Conservation (phyloP, 1,140 invertebrate genomes). For the Drosophila athabasca region DNA sequence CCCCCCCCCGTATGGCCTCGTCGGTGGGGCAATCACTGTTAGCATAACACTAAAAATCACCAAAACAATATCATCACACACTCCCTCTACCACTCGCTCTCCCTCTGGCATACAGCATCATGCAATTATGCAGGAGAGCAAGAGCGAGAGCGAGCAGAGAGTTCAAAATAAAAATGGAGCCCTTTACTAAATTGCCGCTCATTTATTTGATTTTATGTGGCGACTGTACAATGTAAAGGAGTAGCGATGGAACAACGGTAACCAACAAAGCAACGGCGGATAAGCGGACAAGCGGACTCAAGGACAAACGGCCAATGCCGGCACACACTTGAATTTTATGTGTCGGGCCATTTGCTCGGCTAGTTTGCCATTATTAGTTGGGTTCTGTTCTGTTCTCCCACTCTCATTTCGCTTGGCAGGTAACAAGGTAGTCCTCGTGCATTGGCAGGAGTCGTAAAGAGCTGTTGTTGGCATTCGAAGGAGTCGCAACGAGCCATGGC, state of each 20-base stretch:
- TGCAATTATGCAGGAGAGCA: conserved; percentile 56
- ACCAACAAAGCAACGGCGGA: conserved; percentile 14
- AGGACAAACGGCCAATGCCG: conserved; percentile 20
- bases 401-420: conserved; percentile 11
- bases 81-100: not conserved
- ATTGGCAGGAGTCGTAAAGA: no score
- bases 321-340: conserved; percentile 47
- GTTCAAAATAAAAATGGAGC: conserved; percentile 64
- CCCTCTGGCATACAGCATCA: conserved; percentile 4
- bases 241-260: conserved; percentile 21
- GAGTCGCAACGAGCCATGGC: no score
- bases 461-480: no score
- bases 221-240: conserved; percentile 25
- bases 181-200: conserved; percentile 46
- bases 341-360: conserved; percentile 32
- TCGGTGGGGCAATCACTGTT: conserved; percentile 50
- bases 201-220: conserved; percentile 69
- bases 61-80: conserved; percentile 21
- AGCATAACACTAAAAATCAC: conserved; percentile 62
- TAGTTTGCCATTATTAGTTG: conserved; percentile 39
- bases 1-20: conserved; percentile 36
- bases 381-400: conserved; percentile 14
- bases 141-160: not conserved
- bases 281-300: conserved; percentile 22
- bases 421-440: conserved; percentile 7